Percentiles rank a stretch among this genome's conserved stretches.
Conservation (phyloP, 2,888 invertebrate species). For the Panzeria rudis region DNA sequence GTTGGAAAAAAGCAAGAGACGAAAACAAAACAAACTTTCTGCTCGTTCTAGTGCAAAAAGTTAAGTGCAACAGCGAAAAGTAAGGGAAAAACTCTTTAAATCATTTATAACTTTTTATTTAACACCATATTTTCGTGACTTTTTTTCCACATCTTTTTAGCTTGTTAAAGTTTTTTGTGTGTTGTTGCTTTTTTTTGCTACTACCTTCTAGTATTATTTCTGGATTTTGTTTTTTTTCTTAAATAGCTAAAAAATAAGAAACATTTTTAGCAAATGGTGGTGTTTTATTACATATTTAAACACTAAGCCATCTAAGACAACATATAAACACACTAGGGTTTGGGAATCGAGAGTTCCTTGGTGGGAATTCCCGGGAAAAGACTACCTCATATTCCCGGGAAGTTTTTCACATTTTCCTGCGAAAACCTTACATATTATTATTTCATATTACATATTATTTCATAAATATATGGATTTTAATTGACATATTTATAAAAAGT, state of each 20-base stretch:
- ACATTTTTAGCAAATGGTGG: conserved; percentile 58
- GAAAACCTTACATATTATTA: no score
- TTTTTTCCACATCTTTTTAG: conserved; percentile 57
- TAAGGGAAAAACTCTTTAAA: conserved; percentile 38
- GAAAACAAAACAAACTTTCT: conserved; percentile 7
- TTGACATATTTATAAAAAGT: no score
- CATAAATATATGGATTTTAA: no score
- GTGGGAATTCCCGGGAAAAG: no score
- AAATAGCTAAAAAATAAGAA: conserved; percentile 10
- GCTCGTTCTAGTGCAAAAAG: conserved; percentile 39
- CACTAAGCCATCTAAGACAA: conserved; percentile 54
- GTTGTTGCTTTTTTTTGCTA: conserved; percentile 56
- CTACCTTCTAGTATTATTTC: conserved; percentile 56
- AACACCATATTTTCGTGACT: conserved; percentile 69
- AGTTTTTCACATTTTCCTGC: no score
- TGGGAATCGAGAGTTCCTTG: no score
- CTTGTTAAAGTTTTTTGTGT: conserved; percentile 69
- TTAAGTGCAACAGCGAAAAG: conserved; percentile 18
- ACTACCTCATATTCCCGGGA: no score
- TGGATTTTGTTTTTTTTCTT: conserved; percentile 17
- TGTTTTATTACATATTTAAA: conserved; percentile 68
- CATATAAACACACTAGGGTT: conserved; percentile 14
- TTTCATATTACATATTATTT: no score
- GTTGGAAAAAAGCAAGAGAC: conserved; percentile 6
- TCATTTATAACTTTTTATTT: conserved; percentile 71